phyloP scores from a whole-genome alignment of 2,797 vertebrate genomes.

The Coilia nasus region DNA sequence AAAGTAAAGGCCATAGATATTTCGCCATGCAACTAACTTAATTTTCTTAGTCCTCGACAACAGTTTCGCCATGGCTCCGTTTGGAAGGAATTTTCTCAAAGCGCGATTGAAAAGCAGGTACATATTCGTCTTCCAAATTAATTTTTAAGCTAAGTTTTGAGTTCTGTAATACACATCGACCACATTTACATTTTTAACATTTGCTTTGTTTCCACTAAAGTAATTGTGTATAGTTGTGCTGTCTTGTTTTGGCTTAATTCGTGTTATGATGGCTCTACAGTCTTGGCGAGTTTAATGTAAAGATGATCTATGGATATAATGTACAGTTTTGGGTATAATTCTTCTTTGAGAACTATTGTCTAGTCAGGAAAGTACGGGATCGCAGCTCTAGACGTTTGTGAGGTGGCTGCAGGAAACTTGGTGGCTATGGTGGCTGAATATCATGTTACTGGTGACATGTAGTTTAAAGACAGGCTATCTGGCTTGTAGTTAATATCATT shows the following conservation, averaged over 20 bases:
- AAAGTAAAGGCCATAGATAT: slow-evolving; percentile 16
- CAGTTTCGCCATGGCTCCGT: slow-evolving; percentile 84
- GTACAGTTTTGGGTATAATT: not conserved
- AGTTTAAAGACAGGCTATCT: not conserved
- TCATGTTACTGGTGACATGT: not conserved
- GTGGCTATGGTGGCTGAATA: slow-evolving; percentile 3
- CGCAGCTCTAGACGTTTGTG: not conserved
- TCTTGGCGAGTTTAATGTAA: not conserved
- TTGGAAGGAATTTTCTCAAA: slow-evolving; percentile 91
- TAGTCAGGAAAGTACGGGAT: not conserved
- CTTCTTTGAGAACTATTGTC: not conserved
- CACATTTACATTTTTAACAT: not conserved
- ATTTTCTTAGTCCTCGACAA: slow-evolving; percentile 34
- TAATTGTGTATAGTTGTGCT: not conserved
- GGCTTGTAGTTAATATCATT: not conserved
- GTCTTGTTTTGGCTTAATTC: not conserved
- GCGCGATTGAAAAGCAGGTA: slow-evolving; percentile 90
- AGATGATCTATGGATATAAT: not conserved
- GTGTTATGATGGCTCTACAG: not conserved
- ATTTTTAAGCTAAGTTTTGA: not conserved
- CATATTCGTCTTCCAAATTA: not conserved
- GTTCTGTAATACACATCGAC: not conserved
- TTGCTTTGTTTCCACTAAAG: not conserved
- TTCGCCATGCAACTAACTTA: slow-evolving; percentile 54
- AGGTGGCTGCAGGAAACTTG: not conserved